phyloP scores from a whole-genome alignment of 2,113 vertebrate species.

The Shinisaurus crocodilurus region DNA sequence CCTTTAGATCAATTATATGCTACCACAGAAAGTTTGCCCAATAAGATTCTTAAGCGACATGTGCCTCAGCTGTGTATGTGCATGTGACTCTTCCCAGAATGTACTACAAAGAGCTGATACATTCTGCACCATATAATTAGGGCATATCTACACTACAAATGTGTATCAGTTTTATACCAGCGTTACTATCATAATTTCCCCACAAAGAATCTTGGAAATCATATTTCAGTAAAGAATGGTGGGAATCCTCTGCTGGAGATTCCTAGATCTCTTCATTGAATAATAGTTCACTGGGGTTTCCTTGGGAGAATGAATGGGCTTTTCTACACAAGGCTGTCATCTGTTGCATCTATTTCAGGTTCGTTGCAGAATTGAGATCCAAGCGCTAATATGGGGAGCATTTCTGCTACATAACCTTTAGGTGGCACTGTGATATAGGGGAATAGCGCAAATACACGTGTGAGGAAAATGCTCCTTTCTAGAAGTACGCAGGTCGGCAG shows the following conservation, averaged over 20 bases:
- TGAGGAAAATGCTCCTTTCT: no score
- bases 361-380: no score
- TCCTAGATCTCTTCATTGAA: neutral
- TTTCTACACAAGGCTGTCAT: neutral
- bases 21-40: neutral
- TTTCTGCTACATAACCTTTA: no score
- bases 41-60: neutral
- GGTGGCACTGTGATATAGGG: no score
- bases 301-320: neutral
- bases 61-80: neutral
- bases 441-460: no score
- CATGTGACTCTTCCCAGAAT: no score
- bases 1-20: neutral
- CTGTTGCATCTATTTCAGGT: no score
- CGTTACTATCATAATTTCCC: neutral
- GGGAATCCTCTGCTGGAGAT: neutral
- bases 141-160: neutral
- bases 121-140: neutral
- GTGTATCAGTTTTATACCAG: neutral
- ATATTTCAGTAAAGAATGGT: neutral
- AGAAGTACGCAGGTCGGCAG: no score
- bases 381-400: no score
- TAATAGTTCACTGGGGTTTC: neutral
- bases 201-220: neutral
- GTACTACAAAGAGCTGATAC: neutral